Evolutionary conservation across 2,797 vertebrate genomes (phyloP).

Genomic region (Ibycter americanus): DNA sequence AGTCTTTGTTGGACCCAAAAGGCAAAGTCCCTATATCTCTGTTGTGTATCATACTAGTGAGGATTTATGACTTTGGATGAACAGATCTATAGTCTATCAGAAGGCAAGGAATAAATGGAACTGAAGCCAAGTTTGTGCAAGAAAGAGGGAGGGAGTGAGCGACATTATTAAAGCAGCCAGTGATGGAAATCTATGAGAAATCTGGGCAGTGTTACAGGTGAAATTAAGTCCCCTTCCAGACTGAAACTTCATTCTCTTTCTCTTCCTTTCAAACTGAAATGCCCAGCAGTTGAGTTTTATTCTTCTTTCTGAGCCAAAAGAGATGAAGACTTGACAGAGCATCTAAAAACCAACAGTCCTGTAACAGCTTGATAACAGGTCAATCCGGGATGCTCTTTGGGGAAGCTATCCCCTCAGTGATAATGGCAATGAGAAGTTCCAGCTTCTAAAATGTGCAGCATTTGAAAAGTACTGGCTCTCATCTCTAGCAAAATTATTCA

Average conservation of each 20-base stretch:
- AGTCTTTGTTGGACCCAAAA: slow-evolving; percentile 3
- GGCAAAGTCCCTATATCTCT: slow-evolving; percentile 22
- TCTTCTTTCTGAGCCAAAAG: background rate
- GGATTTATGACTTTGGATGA: slow-evolving; percentile 44
- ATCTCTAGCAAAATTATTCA: background rate
- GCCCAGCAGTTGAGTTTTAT: background rate
- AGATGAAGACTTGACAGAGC: background rate
- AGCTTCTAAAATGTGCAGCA: background rate
- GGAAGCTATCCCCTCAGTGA: background rate
- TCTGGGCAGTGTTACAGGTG: background rate
- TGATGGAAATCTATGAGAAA: slow-evolving; percentile 29
- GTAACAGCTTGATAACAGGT: background rate
- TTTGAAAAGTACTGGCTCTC: background rate
- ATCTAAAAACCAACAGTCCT: background rate
- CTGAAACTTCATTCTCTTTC: background rate
- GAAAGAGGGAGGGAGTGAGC: background rate
- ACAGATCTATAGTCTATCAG: background rate
- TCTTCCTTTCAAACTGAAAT: background rate
- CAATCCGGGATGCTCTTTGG: background rate
- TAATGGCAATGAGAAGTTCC: background rate
- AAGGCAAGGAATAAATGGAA: slow-evolving; percentile 8
- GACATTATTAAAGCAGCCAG: background rate
- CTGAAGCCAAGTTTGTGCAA: background rate
- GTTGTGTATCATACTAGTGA: background rate
- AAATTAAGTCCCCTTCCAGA: slow-evolving; percentile 13